Evolutionary conservation across 1,140 invertebrate genomes (phyloP), one percentile per base, ranked within the genome.

Genomic region (Stegodyphus mimosarum): DNA sequence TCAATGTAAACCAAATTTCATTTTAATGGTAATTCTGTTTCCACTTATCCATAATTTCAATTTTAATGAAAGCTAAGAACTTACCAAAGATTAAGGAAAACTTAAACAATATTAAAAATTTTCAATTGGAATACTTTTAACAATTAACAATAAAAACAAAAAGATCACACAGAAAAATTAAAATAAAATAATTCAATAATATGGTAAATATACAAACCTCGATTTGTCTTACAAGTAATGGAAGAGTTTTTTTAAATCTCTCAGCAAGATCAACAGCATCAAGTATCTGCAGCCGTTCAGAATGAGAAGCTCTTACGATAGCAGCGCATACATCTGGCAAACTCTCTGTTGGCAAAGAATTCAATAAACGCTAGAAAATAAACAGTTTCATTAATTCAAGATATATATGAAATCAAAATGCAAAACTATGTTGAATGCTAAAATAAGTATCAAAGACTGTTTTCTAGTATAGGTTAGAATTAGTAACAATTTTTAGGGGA

Each of bases 251-350:
- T 73, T 89, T 90, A 86, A 92, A 91, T 87, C 92, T 88, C 77
- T 92, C 91, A 11, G 89, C 88, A 7, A 92, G 85, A 87, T 92
- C 91, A 69, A 92, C 88, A 55, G 92, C 91, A 89, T 92, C 91
- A 48, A 92, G 86, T 6, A 92, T 90, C 83, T 92, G 89, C 53
- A 92, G 89, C 83, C 91, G 91, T 88, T 92, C 92, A 7, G 89
- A 88, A 84, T 91, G 91, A 7, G 91, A 90, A 9, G 91, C 91
- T 81, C 90, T 91, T 1, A 92, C 90, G 83, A 92, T 90, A 60
- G 91, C 89, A 48, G 91, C 90, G 89, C 91, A 91, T 33, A 92
- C 89, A 88, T 92, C 92, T 49, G 91, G 90, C 13, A 92, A 88
- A 79, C 91, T 90, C 67, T 91, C 89, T 79, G 89, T 90, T 13